These are phyloP conservation scores for Aspidiotus destructor DNA, from an alignment of 2,888 invertebrate genomes.

Conservation along the genomic window DNA sequence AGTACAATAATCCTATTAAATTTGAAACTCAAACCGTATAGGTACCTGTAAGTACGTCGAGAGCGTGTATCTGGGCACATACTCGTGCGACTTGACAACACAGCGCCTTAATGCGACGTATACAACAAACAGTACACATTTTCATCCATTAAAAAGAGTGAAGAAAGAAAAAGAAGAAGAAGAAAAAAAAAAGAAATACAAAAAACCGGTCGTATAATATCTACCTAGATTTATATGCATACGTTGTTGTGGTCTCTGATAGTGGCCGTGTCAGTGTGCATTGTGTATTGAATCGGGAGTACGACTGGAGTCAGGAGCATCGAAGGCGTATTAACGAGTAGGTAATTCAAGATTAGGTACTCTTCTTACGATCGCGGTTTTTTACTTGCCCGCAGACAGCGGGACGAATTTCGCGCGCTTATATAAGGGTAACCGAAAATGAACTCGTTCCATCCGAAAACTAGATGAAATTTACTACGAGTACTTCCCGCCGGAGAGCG, in stretches of 20 bases:
- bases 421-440: not conserved
- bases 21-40: too few relatives aligned
- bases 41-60: too few relatives aligned
- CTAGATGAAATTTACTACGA: too few relatives aligned
- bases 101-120: not conserved
- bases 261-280: too few relatives aligned
- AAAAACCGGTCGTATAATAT: conserved; percentile 14
- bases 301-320: not conserved
- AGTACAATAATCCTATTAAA: too few relatives aligned
- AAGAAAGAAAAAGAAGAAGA: not conserved
- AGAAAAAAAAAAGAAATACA: not conserved
- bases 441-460: too few relatives aligned
- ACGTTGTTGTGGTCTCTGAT: too few relatives aligned
- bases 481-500: too few relatives aligned
- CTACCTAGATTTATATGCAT: not conserved
- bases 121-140: not conserved
- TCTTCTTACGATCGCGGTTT: too few relatives aligned
- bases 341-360: not conserved
- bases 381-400: too few relatives aligned
- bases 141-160: not conserved
- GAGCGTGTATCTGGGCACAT: too few relatives aligned
- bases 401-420: not conserved
- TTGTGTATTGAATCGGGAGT: too few relatives aligned
- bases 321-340: not conserved
- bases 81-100: not conserved